Base-by-base conservation (phyloP, 2,888 invertebrate species). In the Notodonta dromedarius region DNA sequence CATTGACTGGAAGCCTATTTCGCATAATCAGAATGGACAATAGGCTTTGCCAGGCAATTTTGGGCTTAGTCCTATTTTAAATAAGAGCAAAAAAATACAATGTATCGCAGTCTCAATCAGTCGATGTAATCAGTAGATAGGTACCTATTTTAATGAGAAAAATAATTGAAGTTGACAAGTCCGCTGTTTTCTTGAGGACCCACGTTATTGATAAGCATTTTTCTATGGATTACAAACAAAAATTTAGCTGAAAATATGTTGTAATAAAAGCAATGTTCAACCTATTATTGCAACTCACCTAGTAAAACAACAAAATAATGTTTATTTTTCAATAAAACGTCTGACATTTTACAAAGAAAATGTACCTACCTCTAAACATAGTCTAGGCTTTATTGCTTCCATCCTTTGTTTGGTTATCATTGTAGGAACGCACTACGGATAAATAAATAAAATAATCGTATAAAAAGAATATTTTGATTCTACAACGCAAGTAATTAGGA, bases 11-110 rank as follows among this genome's bases (percentile, higher is more conserved):
- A 39, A 39, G 39, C 6, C 39, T 39, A 54, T 54, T 54, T 14
- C 39, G 8, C 7, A 54, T 42, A 58, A 58, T 50, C 52, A n/a
- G 24, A 52, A 58, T 35, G 40, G 42, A 52, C 52, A 51, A 52
- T 16, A 62, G 60, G 58, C 55, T 54, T 57, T 53, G 24, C 51
- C 32, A 40, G 48, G 56, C 65, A 53, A 61, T 55, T 63, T 40
- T 32, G 50, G 24, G 60, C 63, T 62, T 61, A 63, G 63, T 67
- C 58, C 61, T 61, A 65, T 59, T 67, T 65, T 57, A 65, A 65
- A 67, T 67, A 63, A 65, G 61, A 53, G 46, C 13, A 46, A 46
- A 4, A n/a, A 46, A 46, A 46, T 46, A 46, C 46, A 46, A 46
- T 46, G n/a, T 46, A n/a, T n/a, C n/a, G 1, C 13, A n/a, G 11